Conservation (phyloP, 2,888 invertebrate genomes). For the Megamerina dolium region DNA sequence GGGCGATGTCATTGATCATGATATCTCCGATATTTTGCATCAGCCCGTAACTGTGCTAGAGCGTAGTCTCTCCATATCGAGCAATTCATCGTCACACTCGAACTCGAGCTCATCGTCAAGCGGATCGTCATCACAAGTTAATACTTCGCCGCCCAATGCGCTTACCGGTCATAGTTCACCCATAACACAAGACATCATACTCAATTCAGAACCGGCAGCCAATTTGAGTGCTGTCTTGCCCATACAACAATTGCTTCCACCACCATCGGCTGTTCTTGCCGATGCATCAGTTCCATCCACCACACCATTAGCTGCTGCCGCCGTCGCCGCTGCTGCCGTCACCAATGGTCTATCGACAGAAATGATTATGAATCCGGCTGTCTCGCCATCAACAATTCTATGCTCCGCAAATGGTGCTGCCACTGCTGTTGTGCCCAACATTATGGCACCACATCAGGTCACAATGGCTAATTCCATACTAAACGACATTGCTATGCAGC, state of each 20-base stretch:
- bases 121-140: conserved; percentile 15
- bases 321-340: conserved; percentile 11
- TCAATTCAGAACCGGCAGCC: conserved; percentile 46
- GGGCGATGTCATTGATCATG: conserved; percentile 37
- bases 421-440: conserved; percentile 40
- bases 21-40: conserved; percentile 38
- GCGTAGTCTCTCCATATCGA: conserved; percentile 49
- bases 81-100: conserved; percentile 39
- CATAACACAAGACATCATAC: conserved; percentile 47
- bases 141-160: conserved; percentile 35
- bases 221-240: conserved; percentile 35
- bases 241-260: conserved; percentile 33
- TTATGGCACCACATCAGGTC: conserved; percentile 44
- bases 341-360: conserved; percentile 47
- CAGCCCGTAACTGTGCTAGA: conserved; percentile 30
- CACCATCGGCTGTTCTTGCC: conserved; percentile 2
- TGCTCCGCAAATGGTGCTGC: conserved; percentile 48
- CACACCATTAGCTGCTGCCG: conserved; percentile 26
- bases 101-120: conserved; percentile 16
- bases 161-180: conserved; percentile 35
- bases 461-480: conserved; percentile 45
- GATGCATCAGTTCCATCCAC: conserved; percentile 21
- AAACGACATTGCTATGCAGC: conserved; percentile 43
- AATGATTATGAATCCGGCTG: conserved; percentile 57
- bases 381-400: conserved; percentile 58